These are phyloP conservation scores for Vidua macroura DNA, from an alignment of 2,113 vertebrate species.

Conservation along the genomic window DNA sequence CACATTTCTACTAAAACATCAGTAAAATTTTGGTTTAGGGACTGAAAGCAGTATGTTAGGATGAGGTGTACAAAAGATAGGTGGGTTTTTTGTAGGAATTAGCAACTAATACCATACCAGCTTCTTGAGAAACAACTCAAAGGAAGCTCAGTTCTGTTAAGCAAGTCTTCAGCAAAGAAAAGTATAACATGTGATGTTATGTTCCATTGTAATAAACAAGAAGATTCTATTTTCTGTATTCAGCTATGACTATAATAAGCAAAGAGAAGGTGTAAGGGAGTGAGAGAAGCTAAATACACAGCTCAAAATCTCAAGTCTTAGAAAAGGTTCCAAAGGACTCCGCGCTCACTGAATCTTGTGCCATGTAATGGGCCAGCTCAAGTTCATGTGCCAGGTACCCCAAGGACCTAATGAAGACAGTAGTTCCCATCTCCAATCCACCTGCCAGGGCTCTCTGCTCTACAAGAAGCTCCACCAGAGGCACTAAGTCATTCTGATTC, in stretches of 20 bases:
- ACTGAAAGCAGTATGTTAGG: neutral
- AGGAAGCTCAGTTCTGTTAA: neutral
- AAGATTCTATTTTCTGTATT: neutral
- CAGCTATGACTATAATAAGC: neutral
- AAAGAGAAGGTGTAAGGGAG: neutral
- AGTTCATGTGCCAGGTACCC: neutral
- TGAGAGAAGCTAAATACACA: neutral
- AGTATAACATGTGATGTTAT: fast-evolving
- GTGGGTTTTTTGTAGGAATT: neutral
- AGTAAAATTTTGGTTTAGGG: neutral
- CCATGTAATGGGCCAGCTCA: neutral
- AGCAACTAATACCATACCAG: neutral
- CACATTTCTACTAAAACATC: neutral
- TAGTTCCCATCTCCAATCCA: neutral
- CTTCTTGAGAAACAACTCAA: neutral
- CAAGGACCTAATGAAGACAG: neutral
- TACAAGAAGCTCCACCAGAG: neutral
- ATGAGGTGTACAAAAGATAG: neutral
- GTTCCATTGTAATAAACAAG: neutral
- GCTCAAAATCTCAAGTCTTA: neutral
- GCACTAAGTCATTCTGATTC: neutral
- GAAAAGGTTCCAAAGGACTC: neutral
- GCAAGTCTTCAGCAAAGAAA: neutral
- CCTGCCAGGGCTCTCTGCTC: neutral
- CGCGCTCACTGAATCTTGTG: neutral